phyloP scores from a whole-genome alignment of 2,888 invertebrate species.

The Melinaea menophilus region DNA sequence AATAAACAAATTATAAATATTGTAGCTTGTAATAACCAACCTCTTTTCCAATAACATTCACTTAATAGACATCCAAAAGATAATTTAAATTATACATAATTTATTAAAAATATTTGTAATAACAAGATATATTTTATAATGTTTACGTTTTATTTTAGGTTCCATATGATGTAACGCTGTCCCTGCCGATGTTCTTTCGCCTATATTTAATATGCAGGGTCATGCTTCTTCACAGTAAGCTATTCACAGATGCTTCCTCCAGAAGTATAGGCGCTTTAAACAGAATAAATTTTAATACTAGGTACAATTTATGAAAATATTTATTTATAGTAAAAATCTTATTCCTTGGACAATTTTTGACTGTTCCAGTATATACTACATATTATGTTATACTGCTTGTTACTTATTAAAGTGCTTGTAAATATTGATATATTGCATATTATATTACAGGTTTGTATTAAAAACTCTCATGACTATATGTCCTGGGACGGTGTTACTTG shows the following conservation, averaged over 20 bases:
- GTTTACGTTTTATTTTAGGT: slow-evolving; percentile 74
- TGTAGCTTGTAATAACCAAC: no score
- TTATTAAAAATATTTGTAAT: neutral
- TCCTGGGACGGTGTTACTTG: slow-evolving; percentile 97
- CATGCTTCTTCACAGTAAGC: slow-evolving; percentile 99
- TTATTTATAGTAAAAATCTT: neutral
- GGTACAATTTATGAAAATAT: slow-evolving; percentile 81
- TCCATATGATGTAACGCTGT: slow-evolving; percentile 97
- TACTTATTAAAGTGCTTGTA: neutral
- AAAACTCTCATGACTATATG: slow-evolving; percentile 99
- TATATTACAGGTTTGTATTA: slow-evolving; percentile 85
- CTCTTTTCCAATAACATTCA: no score
- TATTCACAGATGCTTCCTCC: slow-evolving; percentile 99
- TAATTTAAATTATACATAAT: no score
- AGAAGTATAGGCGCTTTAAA: slow-evolving; percentile 98
- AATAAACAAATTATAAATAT: no score
- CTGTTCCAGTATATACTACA: no score
- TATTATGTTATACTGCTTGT: slow-evolving; percentile 4
- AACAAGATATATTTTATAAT: neutral
- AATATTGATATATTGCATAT: neutral
- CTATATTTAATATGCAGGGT: slow-evolving; percentile 99
- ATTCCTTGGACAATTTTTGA: no score
- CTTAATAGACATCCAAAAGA: no score
- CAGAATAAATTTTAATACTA: slow-evolving; percentile 98
- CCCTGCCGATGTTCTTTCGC: slow-evolving; percentile 99